These are phyloP conservation scores for Neoaliturus tenellus DNA, from an alignment of 2,888 invertebrate species.

Conservation along the genomic window DNA sequence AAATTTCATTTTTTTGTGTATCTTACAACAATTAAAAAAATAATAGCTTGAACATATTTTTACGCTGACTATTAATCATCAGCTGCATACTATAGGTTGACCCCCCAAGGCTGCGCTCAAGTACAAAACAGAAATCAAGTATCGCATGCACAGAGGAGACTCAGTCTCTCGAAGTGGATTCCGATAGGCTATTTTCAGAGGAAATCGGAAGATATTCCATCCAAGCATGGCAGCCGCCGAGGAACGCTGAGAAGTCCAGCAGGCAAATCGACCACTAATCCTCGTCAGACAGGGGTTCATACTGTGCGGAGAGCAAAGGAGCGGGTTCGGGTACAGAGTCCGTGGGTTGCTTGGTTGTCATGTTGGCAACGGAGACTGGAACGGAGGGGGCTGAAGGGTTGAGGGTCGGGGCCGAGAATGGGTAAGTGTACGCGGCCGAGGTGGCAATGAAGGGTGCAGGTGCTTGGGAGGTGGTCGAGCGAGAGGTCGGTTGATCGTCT, in stretches of 20 bases:
- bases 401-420: slow-evolving; percentile 74
- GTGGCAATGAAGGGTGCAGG: slow-evolving; percentile 69
- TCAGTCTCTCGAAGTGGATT: slow-evolving; percentile 37
- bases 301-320: slow-evolving; percentile 91
- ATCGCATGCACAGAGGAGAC: slow-evolving; percentile 17
- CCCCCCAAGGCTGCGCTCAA: too few species aligned
- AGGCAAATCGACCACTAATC: slow-evolving; percentile 75
- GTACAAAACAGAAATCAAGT: too few species aligned
- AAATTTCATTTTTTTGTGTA: too few species aligned
- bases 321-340: slow-evolving; percentile 81
- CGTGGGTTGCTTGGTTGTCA: slow-evolving; percentile 59
- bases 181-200: slow-evolving; percentile 3
- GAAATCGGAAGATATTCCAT: slow-evolving; percentile 48
- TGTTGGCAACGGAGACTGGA: slow-evolving; percentile 58
- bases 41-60: too few species aligned
- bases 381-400: slow-evolving; percentile 63
- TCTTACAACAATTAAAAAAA: too few species aligned
- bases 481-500: slow-evolving; percentile 70
- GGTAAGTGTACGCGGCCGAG: slow-evolving; percentile 80
- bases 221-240: slow-evolving; percentile 55
- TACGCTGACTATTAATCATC: too few species aligned
- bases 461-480: slow-evolving; percentile 62
- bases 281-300: slow-evolving; percentile 95
- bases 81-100: too few species aligned
- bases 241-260: slow-evolving; percentile 55